These are phyloP conservation scores for Berghia stephanieae DNA, from an alignment of 1,140 invertebrate genomes.

Conservation along the genomic window DNA sequence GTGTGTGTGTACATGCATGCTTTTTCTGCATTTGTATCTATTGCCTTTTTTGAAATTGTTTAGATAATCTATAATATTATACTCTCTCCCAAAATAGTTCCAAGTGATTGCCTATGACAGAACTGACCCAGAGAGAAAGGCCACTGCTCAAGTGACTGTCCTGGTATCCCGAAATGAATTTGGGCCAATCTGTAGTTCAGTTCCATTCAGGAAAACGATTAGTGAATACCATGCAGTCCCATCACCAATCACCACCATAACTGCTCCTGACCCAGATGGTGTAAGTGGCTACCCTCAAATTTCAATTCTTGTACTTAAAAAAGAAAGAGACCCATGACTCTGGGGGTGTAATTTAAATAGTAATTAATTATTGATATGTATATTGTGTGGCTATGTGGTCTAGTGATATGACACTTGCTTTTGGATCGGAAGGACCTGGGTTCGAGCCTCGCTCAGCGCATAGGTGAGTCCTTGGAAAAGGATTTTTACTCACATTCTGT, in stretches of 20 bases:
- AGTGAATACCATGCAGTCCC: constrained; percentile 16
- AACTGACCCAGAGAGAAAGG: not conserved
- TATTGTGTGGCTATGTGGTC: too few species aligned
- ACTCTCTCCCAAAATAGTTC: constrained; percentile 10
- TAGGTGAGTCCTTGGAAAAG: too few species aligned
- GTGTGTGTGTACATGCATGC: not conserved
- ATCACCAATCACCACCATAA: not conserved
- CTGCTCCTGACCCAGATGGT: constrained; percentile 1
- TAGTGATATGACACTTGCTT: too few species aligned
- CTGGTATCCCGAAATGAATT: constrained; percentile 1
- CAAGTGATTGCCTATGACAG: constrained; percentile 20
- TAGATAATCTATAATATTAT: not conserved
- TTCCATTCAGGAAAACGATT: not conserved
- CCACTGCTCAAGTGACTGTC: constrained; percentile 8
- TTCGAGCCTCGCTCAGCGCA: too few species aligned
- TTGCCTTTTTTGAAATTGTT: too few species aligned
- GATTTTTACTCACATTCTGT: too few species aligned
- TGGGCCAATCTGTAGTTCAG: not conserved
- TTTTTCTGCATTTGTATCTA: not conserved
- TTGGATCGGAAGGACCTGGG: too few species aligned
- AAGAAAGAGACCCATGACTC: too few species aligned
- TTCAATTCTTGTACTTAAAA: too few species aligned
- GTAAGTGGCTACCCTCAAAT: too few species aligned
- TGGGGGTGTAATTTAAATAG: too few species aligned
- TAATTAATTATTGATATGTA: too few species aligned